Evolutionary conservation across 1,140 invertebrate genomes (phyloP), one percentile per base, ranked within the genome.

Genomic region (Drosophila truncata): DNA sequence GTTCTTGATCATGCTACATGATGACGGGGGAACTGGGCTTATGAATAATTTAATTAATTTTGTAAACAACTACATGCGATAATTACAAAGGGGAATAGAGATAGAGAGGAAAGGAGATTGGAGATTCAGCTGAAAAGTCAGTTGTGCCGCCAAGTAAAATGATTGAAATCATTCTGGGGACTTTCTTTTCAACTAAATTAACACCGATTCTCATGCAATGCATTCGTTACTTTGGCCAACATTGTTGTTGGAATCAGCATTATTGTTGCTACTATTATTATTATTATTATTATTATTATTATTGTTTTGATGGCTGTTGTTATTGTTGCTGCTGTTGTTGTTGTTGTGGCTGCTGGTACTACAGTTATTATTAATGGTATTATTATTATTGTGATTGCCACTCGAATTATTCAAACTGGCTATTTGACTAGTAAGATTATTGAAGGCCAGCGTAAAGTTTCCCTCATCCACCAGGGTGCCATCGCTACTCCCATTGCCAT

Each of bases 151-250:
- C 69, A 50, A 49, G 27, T n/a, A 18, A 46, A 72, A 35, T 46
- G 50, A 58, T 35, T 50, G 9, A 27, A 27, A 58, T 39, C 67
- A 35, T 59, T 72, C 52, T 39, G 27, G 39, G 46, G 41, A 59
- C 41, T 35, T 55, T 55, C 47, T 60, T 63, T 66, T 81, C 74
- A 65, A 86, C 72, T 85, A 80, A 85, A 81, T 90, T 86, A 82
- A 81, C 67, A 81, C 61, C 69, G 75, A 85, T 81, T 90, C 79
- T 91, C 90, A 91, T 91, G 90, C 90, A 79, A 86, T 84, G 78
- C 90, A 86, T 50, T 90, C 76, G 69, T 78, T 91, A 78, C 49
- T 91, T 59, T 75, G 72, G 69, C 87, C 87, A 90, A 91, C 80
- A 84, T 86, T 91, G 64, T 87, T 91, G 65, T 84, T 91, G 77